These are phyloP conservation scores for Neodontobutis hainanensis DNA, from an alignment of 2,113 vertebrate species.

Conservation along the genomic window DNA sequence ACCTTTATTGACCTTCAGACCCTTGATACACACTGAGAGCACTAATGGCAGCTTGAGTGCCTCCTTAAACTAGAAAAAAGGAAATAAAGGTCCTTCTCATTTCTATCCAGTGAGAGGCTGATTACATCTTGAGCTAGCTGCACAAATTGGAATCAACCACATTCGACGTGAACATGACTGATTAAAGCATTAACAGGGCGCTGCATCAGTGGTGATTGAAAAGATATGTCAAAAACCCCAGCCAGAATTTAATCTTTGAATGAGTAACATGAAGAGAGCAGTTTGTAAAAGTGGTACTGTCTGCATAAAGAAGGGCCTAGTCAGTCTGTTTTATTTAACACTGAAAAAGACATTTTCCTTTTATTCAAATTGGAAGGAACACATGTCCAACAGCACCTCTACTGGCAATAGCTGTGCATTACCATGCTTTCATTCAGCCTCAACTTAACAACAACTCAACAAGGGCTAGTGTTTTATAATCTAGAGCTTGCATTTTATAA, in stretches of 20 bases:
- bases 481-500: too few species aligned
- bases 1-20: conserved; percentile 2
- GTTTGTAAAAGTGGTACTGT: neutral
- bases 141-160: conserved; percentile 25
- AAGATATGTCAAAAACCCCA: neutral
- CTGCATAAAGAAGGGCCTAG: neutral
- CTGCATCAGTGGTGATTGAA: neutral
- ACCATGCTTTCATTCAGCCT: too few species aligned
- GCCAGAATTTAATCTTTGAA: neutral
- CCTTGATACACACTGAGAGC: neutral
- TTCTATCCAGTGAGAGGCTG: neutral
- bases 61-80: conserved; percentile 4
- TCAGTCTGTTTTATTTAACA: too few species aligned
- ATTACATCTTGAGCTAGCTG: conserved; percentile 31
- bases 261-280: neutral
- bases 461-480: too few species aligned
- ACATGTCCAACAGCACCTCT: too few species aligned
- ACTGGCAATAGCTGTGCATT: too few species aligned
- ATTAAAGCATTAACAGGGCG: conserved; percentile 3
- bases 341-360: too few species aligned
- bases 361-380: too few species aligned
- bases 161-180: conserved; percentile 33
- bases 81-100: neutral
- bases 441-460: too few species aligned
- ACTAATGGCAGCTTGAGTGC: neutral